Percentiles rank a stretch among this genome's conserved stretches.
Evolutionary conservation across 2,797 vertebrate species (phyloP).

Genomic region (Pangasius larnaudii): DNA sequence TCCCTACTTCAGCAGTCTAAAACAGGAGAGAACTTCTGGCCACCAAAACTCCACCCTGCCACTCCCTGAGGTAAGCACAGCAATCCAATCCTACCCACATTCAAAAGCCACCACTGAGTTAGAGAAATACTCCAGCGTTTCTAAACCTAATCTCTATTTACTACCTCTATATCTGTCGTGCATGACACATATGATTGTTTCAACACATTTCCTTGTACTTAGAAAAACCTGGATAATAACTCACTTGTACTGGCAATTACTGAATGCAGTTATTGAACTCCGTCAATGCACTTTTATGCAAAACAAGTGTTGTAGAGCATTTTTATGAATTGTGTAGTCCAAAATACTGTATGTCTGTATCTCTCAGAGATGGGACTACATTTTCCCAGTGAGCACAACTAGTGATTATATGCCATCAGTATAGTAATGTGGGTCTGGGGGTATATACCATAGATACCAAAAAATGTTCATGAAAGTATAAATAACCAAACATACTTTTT

Average conservation of each 20-base stretch:
- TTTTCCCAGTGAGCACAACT: not conserved
- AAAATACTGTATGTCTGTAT: not conserved
- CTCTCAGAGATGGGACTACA: not conserved
- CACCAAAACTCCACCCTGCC: constrained; percentile 2
- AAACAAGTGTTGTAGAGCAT: not conserved
- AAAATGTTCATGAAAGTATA: not conserved
- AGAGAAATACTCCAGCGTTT: not conserved
- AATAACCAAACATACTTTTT: not conserved
- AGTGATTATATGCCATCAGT: not conserved
- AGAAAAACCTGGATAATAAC: not conserved
- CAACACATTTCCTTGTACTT: not conserved
- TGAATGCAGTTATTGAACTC: not conserved
- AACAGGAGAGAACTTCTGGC: not conserved
- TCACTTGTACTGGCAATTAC: not conserved
- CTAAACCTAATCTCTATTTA: not conserved
- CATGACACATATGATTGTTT: not conserved
- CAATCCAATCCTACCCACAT: constrained; percentile 4
- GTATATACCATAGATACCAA: not conserved
- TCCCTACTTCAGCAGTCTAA: not conserved
- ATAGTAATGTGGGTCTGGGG: not conserved
- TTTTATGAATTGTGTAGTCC: not conserved
- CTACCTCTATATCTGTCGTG: no score
- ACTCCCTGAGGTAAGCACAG: constrained; percentile 5
- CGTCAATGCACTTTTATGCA: not conserved
- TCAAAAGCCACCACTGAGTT: constrained; percentile 8